Conservation (phyloP, 2,888 invertebrate species). For the Drosophila picticornis region DNA sequence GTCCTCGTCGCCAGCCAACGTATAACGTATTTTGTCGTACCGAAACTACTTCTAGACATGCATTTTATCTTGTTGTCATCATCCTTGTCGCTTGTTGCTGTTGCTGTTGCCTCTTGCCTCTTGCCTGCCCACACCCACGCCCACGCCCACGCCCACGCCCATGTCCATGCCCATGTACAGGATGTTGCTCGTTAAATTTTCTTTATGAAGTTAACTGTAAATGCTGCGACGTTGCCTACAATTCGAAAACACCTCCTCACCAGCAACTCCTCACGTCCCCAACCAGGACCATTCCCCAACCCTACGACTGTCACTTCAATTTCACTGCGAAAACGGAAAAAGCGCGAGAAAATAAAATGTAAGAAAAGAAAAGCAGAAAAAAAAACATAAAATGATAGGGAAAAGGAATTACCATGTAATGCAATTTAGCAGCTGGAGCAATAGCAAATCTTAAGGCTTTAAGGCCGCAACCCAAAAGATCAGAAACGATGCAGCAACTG, state of each 20-base stretch:
- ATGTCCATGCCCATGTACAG: constrained; percentile 59
- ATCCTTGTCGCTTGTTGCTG: constrained; percentile 53
- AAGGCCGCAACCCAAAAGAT: constrained; percentile 43
- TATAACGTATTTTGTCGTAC: constrained; percentile 70
- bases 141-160: background rate
- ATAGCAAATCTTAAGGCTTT: constrained; percentile 58
- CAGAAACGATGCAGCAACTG: constrained; percentile 14
- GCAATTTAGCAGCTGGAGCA: constrained; percentile 70
- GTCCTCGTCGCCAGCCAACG: constrained; percentile 40
- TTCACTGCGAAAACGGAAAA: constrained; percentile 56
- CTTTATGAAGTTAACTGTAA: constrained; percentile 80
- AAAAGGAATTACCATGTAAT: constrained; percentile 67
- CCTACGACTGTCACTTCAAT: constrained; percentile 60
- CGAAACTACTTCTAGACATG: constrained; percentile 62
- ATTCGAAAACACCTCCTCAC: constrained; percentile 5
- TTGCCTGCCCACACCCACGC: background rate
- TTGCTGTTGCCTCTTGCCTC: background rate
- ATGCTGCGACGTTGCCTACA: constrained; percentile 67
- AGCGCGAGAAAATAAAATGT: constrained; percentile 58
- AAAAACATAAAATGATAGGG: constrained; percentile 1
- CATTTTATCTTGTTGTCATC: constrained; percentile 79
- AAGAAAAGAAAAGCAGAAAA: constrained; percentile 13
- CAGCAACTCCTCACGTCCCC: background rate
- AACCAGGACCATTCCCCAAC: background rate
- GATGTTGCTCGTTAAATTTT: constrained; percentile 80